Conservation (phyloP, 2,888 invertebrate species). For the Agelastica alni region DNA sequence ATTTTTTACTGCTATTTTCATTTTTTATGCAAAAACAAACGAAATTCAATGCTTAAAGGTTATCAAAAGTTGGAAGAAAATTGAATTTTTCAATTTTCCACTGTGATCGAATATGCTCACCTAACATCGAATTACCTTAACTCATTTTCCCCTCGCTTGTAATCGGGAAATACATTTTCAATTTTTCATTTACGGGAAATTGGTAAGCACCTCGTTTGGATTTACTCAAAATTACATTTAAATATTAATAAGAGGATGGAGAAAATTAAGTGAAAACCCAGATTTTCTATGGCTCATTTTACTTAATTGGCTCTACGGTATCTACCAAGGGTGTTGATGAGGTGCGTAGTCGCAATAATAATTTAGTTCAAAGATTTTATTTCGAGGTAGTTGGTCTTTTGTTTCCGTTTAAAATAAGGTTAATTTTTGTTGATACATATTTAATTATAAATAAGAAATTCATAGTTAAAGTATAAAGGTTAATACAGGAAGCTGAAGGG, state of each 20-base stretch:
- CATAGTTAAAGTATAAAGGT: too few species aligned
- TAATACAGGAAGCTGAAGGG: too few species aligned
- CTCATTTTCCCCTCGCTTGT: neutral
- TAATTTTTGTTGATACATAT: too few species aligned
- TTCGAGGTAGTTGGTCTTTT: too few species aligned
- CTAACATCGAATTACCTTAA: neutral
- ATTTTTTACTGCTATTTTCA: neutral
- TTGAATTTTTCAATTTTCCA: neutral
- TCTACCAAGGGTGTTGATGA: too few species aligned
- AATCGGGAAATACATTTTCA: neutral
- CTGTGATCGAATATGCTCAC: constrained; percentile 4
- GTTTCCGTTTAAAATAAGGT: too few species aligned
- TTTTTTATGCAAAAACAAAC: neutral
- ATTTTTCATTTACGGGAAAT: neutral
- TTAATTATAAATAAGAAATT: too few species aligned
- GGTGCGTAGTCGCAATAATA: too few species aligned
- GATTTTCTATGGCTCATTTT: too few species aligned
- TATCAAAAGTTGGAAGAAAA: neutral
- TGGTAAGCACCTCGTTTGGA: neutral
- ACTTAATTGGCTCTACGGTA: too few species aligned
- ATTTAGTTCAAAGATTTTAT: too few species aligned
- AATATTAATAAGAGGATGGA: neutral
- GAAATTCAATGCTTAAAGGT: neutral
- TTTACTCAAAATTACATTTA: too few species aligned
- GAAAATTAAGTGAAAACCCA: neutral